Percentiles rank a stretch among this genome's conserved stretches.
Conservation (phyloP, 2,113 vertebrate species). For the human (Homo sapiens) region GRCh38 chr3:67730001-67730500, state of each 20-base stretch:
- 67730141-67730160: too few species aligned
- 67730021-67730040: neutral
- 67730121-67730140: neutral
- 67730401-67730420: neutral
- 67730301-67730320: too few species aligned
- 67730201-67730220: neutral
- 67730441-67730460: neutral
- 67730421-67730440: neutral
- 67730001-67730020: neutral
- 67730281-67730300: neutral
- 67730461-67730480: neutral
- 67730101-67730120: neutral
- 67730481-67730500: neutral
- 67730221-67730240: neutral
- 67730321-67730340: neutral
- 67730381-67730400: neutral
- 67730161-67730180: neutral
- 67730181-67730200: neutral
- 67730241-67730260: neutral
- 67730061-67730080: neutral
- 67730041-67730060: neutral
- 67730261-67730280: neutral
- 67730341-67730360: neutral
- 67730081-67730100: neutral
- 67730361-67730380: too few species aligned